These are phyloP conservation scores for Psilopsiagon aurifrons DNA, from an alignment of 2,113 vertebrate species.

Conservation along the genomic window DNA sequence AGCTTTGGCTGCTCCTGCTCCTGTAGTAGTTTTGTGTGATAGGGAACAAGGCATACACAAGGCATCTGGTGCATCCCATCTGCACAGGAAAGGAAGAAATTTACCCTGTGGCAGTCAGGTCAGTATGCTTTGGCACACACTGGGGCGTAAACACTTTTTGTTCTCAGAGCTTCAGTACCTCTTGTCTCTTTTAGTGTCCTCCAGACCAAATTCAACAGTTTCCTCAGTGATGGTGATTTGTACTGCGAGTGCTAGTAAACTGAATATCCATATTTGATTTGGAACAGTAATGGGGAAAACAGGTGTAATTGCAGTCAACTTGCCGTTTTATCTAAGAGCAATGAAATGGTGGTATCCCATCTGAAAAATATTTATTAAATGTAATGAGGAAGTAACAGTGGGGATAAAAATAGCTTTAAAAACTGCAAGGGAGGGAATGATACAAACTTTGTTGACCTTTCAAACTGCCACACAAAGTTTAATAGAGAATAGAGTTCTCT, in stretches of 20 bases:
- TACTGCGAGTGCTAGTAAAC: not conserved
- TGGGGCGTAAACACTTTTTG: not conserved
- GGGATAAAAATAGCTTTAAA: not conserved
- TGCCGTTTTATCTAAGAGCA: not conserved
- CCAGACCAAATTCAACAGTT: not conserved
- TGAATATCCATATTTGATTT: not conserved
- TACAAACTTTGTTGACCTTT: not conserved
- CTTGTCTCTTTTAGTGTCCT: not conserved
- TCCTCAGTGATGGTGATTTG: not conserved
- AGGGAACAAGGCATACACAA: not conserved
- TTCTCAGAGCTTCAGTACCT: not conserved
- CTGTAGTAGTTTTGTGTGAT: not conserved
- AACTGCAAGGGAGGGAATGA: not conserved
- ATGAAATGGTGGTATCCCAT: not conserved
- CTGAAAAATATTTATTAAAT: slow-evolving; percentile 15
- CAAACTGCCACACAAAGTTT: not conserved
- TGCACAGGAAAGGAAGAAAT: not conserved
- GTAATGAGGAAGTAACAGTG: not conserved
- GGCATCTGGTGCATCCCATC: not conserved
- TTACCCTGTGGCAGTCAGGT: not conserved
- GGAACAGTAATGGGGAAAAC: not conserved
- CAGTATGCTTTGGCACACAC: not conserved
- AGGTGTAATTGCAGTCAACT: not conserved
- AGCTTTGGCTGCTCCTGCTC: not conserved
- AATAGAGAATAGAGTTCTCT: not conserved